Base-by-base conservation (phyloP, 2,888 invertebrate species). In the Clepsis dumicolana region DNA sequence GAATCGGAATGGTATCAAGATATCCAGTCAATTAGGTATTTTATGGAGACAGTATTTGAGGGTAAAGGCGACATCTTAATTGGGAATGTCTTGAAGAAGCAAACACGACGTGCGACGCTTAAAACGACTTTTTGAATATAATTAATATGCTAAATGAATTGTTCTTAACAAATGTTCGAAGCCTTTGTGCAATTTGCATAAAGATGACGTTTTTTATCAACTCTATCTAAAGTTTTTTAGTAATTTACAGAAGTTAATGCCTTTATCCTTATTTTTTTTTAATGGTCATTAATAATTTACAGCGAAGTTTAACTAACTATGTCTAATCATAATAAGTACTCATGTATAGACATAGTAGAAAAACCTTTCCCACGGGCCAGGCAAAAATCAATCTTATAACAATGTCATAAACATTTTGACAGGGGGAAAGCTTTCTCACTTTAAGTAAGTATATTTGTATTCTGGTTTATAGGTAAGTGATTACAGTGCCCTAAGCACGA, bases 31-130 rank as follows among this genome's bases (percentile, higher is more conserved):
- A 64, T 64, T 60, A 56, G 57, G 38, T 60, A 16, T 63, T 62
- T 70, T 56, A 64, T 18, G 41, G 32, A 60, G 29, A 38, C n/a
- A 18, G 25, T 48, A 24, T 38, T 70, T 70, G 59, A 24, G 48
- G 38, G n/a, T 48, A 53, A 70, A 41, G 44, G 60, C 38, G 62
- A 67, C 60, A 41, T 70, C 60, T 64, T 70, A 61, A 70, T 70
- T 59, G 53, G 24, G 16, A 32, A 38, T 27, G 8, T 64, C 21
- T 54, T 53, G n/a, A 16, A 16, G 25, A 14, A 67, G 18, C 48
- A 56, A 54, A 56, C 53, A 16, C 56, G 56, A 67, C 25, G 25
- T 59, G 25, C 18, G 32, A 38, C 59, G 41, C 21, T 25, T 32
- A 44, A 44, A n/a, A 52, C 54, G 18, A 44, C 41, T 38, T 41